Base-by-base conservation (phyloP, 2,797 vertebrate species). In the Todus mexicanus region DNA sequence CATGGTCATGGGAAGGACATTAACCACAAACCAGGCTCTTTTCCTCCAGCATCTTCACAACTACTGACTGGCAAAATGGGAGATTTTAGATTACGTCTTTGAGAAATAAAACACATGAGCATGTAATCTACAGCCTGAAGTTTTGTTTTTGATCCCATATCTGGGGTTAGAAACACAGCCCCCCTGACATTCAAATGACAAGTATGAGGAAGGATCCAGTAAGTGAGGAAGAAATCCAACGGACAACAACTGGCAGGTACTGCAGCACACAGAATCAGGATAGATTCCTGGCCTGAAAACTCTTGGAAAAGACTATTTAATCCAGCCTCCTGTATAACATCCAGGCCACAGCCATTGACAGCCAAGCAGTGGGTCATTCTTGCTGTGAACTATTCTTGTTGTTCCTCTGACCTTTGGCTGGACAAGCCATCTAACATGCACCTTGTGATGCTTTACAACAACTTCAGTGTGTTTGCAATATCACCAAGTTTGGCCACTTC, bases 1-100 rank as follows among this genome's bases (percentile, higher is more conserved):
- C 1, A 0, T 2, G 16, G 33, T 43, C 2, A 1, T 7, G 23
- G 1, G 2, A 70, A 20, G 10, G 23, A 61, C 42, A 37, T 71
- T 0, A 61, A 56, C 20, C 57, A 33, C 50, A 72, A 60, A 33
- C 12, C 80, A 48, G 50, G 5, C 16, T 69, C 26, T 43, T 56
- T 21, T 77, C 17, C 61, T 56, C 35, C 37, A 21, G 0, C 3
- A 4, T 0, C 9, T 56, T 63, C 48, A n/a, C 33, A 76, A 2
- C 21, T 42, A 12, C 48, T 27, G 42, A 18, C 66, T 27, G 54
- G 42, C 35, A 69, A 20, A 75, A 59, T 11, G 6, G 15, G 26
- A 70, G 25, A 43, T 33, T 87, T 81, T 15, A 37, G 29, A 43
- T 40, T 26, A 7, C 31, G 3, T 5, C 40, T 72, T 81, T 70